Evolutionary conservation across 2,113 vertebrate genomes (phyloP).

Genomic region (Nesoenas mayeri): DNA sequence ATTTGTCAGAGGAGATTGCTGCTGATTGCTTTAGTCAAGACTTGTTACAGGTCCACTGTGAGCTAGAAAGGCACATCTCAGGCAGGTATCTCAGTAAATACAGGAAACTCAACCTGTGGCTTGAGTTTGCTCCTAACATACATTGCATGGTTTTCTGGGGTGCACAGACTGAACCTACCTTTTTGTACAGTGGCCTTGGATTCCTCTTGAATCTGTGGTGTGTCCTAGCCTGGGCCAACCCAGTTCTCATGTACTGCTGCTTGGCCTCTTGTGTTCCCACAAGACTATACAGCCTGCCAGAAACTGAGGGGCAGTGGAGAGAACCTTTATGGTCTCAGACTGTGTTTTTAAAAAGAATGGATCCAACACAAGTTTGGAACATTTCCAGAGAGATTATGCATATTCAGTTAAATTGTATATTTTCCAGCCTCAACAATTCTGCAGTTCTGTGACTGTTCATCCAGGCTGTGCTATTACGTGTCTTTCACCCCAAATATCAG

Average conservation of each 20-base stretch:
- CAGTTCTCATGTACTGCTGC: neutral
- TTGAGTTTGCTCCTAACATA: neutral
- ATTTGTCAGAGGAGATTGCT: neutral
- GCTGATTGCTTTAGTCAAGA: neutral
- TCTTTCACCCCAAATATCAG: neutral
- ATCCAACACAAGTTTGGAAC: neutral
- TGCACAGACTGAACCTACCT: neutral
- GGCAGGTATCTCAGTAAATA: neutral
- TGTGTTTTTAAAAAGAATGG: neutral
- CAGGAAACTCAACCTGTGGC: neutral
- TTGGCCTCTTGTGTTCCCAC: neutral
- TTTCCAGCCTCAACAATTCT: neutral
- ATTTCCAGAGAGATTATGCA: neutral
- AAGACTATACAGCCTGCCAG: neutral
- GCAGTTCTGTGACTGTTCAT: neutral
- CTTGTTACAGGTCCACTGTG: neutral
- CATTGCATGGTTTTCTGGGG: accelerated
- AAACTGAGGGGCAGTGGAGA: neutral
- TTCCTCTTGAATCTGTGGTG: neutral
- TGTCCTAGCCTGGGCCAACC: neutral
- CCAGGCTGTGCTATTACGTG: neutral
- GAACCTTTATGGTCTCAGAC: neutral
- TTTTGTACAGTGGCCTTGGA: neutral
- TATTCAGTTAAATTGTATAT: neutral
- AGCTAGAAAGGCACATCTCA: neutral